Evolutionary conservation across 30 jellyfish, hydroid and myxozoan species (phyloP).

Genomic region (Hydractinia symbiolongicarpus): DNA sequence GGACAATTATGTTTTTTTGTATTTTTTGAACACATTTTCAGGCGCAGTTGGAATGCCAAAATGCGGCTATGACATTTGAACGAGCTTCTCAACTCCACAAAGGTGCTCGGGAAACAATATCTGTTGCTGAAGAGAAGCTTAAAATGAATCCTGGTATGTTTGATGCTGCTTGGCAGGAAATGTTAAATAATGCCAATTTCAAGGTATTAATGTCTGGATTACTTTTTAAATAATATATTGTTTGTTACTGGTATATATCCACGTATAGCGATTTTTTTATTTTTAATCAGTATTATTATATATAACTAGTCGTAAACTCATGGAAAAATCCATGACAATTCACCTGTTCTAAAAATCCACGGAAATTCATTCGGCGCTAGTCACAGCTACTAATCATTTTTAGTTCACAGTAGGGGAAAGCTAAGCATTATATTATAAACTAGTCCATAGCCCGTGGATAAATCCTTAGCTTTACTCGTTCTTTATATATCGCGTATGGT

Average conservation of each 20-base stretch:
- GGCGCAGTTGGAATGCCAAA: conserved; percentile 92
- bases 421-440: background rate
- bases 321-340: no score
- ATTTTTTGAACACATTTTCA: background rate
- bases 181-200: conserved; percentile 92
- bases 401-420: background rate
- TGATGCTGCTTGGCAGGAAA: conserved; percentile 99
- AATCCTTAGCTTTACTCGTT: no score
- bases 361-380: no score
- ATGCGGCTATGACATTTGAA: conserved; percentile 82
- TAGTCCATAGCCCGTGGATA: no score
- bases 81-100: conserved; percentile 64
- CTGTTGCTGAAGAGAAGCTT: conserved; percentile 77
- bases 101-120: conserved; percentile 88
- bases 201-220: conserved; percentile 40
- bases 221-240: background rate
- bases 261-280: background rate
- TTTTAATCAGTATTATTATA: background rate
- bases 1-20: no score
- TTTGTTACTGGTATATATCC: background rate
- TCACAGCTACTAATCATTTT: background rate
- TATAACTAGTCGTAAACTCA: no score
- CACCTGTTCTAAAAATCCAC: no score
- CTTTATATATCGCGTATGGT: no score
- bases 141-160: conserved; percentile 61